A percentile compares a stretch with the other conserved stretches of the same genome.
Conservation (phyloP, 2,797 vertebrate species). For the Decapterus maruadsi region DNA sequence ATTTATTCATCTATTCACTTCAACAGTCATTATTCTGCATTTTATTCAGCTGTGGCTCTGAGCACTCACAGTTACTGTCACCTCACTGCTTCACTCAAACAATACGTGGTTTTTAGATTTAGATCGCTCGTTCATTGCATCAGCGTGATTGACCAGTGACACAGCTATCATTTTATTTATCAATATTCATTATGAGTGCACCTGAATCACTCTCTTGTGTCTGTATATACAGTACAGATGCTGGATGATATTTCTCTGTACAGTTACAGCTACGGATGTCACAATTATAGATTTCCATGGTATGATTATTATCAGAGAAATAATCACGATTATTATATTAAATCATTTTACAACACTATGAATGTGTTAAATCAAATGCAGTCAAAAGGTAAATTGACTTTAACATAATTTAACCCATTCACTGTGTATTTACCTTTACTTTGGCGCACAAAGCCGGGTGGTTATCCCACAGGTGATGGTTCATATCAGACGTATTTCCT, state of each 20-base stretch:
- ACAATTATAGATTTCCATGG: too few relatives aligned
- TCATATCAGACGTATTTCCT: too few relatives aligned
- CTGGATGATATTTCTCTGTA: neutral
- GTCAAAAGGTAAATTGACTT: too few relatives aligned
- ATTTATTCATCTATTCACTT: conserved; percentile 32
- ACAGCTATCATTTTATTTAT: neutral
- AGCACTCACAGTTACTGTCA: conserved; percentile 16
- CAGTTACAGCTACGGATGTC: neutral
- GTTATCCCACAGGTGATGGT: too few relatives aligned
- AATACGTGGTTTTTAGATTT: conserved; percentile 9
- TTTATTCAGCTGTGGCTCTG: conserved; percentile 22
- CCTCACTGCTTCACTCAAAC: neutral
- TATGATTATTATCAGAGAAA: too few relatives aligned
- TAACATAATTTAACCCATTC: too few relatives aligned
- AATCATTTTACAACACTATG: too few relatives aligned
- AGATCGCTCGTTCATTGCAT: neutral
- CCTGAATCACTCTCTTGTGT: neutral
- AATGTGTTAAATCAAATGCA: too few relatives aligned
- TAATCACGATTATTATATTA: too few relatives aligned
- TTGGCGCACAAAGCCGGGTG: too few relatives aligned
- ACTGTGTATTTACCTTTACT: too few relatives aligned
- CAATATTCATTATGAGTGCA: neutral
- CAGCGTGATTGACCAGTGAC: neutral
- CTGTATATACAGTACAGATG: neutral
- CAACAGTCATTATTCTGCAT: conserved; percentile 38